A percentile compares a stretch with the other conserved stretches of the same genome.
Evolutionary conservation across 2,113 vertebrate species (phyloP).

Genomic region (Tympanuchus pallidicinctus): DNA sequence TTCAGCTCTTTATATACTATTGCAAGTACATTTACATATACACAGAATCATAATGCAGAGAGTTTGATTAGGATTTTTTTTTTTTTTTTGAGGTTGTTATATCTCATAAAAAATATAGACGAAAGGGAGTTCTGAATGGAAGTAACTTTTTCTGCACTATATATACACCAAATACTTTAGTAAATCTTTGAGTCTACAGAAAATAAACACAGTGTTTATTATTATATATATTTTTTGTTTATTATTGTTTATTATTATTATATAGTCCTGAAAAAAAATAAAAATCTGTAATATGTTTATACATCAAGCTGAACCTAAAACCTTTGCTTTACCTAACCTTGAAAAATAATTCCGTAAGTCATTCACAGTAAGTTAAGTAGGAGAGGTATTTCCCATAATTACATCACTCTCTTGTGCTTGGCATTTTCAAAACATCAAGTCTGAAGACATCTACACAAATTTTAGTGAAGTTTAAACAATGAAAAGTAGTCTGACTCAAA

Average conservation of each 20-base stretch:
- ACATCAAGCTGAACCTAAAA: neutral
- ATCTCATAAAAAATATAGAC: neutral
- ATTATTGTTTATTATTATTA: too few species aligned
- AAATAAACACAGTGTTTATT: neutral
- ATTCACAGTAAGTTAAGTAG: neutral
- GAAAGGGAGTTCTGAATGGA: neutral
- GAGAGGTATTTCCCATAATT: neutral
- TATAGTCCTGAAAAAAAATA: neutral
- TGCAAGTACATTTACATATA: neutral
- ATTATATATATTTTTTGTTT: too few species aligned
- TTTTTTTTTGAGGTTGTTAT: neutral
- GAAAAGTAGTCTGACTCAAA: neutral
- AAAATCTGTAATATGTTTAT: neutral
- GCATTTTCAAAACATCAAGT: neutral
- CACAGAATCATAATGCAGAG: neutral
- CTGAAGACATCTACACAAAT: neutral
- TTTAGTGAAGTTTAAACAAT: neutral
- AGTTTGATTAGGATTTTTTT: too few species aligned
- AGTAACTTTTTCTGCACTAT: neutral
- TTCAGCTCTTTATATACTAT: neutral
- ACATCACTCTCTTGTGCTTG: neutral
- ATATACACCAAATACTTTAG: accelerated
- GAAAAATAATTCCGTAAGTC: too few species aligned
- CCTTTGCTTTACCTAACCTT: too few species aligned
- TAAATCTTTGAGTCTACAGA: neutral